These are phyloP conservation scores for Micrasema minimum DNA, from an alignment of 1,140 invertebrate genomes.

Conservation along the genomic window DNA sequence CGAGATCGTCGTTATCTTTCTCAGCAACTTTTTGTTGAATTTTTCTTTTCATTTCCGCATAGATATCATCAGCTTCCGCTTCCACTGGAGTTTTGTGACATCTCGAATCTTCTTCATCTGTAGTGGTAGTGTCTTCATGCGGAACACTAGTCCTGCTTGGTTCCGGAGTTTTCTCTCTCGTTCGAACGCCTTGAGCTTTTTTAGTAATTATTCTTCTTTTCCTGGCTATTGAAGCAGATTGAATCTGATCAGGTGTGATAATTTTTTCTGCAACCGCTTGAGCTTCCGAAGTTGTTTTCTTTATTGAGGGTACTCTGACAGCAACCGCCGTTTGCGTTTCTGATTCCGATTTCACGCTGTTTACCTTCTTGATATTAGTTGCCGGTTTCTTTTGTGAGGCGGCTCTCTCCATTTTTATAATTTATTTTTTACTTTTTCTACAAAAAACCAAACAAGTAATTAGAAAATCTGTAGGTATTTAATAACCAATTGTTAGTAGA, in stretches of 20 bases:
- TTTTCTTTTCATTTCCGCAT: conserved; percentile 64
- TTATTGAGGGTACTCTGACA: conserved; percentile 50
- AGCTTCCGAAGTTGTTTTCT: conserved; percentile 50
- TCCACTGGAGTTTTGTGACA: conserved; percentile 53
- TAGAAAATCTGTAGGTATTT: too few relatives aligned
- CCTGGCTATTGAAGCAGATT: conserved; percentile 62
- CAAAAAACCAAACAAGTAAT: conserved; percentile 8
- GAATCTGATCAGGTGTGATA: conserved; percentile 61
- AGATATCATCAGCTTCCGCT: conserved; percentile 64
- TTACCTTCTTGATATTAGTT: conserved; percentile 38
- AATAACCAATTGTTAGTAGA: too few relatives aligned
- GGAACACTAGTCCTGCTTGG: conserved; percentile 59
- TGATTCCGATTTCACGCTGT: conserved; percentile 57
- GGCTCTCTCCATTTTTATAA: conserved; percentile 24
- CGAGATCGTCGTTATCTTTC: conserved; percentile 64
- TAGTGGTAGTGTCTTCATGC: conserved; percentile 64
- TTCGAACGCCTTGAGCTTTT: conserved; percentile 62
- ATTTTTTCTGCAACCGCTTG: conserved; percentile 56
- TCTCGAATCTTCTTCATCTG: conserved; percentile 62
- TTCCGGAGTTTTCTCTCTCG: conserved; percentile 70
- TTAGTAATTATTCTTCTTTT: conserved; percentile 68
- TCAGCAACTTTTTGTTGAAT: conserved; percentile 60
- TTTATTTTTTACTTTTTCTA: conserved; percentile 24
- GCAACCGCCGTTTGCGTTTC: conserved; percentile 58
- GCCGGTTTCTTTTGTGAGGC: conserved; percentile 30